phyloP scores from a whole-genome alignment of 1,140 invertebrate species.

The Lepidurus couesii region DNA sequence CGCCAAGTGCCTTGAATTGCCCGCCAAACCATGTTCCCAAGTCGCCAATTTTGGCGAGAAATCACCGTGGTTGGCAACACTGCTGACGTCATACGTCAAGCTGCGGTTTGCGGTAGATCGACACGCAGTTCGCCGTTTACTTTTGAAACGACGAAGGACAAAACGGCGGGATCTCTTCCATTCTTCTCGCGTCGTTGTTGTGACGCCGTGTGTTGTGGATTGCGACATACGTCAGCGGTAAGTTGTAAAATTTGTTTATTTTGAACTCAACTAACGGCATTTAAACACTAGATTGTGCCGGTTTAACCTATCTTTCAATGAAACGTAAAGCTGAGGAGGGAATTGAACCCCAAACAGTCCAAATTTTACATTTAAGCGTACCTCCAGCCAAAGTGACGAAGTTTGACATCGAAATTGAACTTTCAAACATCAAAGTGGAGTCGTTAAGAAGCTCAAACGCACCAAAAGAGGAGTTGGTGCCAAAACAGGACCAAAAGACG shows the following conservation, averaged over 20 bases:
- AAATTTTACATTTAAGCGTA: not conserved
- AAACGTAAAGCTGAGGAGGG: not conserved
- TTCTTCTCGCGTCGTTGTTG: not conserved
- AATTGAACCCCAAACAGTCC: not conserved
- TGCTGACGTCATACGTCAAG: too few relatives aligned
- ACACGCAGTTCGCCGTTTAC: too few relatives aligned
- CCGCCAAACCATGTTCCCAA: too few relatives aligned
- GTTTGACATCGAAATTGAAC: not conserved
- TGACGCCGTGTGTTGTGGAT: not conserved
- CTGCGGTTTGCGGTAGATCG: too few relatives aligned
- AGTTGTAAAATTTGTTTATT: not conserved
- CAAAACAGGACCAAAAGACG: not conserved
- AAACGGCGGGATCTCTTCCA: not conserved
- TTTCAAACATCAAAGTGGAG: not conserved
- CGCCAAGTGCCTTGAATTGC: too few relatives aligned
- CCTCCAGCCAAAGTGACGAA: not conserved
- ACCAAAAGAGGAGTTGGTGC: conserved; percentile 11
- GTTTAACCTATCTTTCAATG: not conserved
- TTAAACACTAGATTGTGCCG: not conserved
- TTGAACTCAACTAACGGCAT: not conserved
- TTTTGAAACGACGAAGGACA: not conserved
- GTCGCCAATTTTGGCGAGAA: too few relatives aligned
- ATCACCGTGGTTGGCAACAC: too few relatives aligned
- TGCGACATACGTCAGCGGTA: not conserved
- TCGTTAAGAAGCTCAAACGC: not conserved